phyloP scores from a whole-genome alignment of 35 echinoderm and acorn worm species.

The Acanthaster planci region DNA sequence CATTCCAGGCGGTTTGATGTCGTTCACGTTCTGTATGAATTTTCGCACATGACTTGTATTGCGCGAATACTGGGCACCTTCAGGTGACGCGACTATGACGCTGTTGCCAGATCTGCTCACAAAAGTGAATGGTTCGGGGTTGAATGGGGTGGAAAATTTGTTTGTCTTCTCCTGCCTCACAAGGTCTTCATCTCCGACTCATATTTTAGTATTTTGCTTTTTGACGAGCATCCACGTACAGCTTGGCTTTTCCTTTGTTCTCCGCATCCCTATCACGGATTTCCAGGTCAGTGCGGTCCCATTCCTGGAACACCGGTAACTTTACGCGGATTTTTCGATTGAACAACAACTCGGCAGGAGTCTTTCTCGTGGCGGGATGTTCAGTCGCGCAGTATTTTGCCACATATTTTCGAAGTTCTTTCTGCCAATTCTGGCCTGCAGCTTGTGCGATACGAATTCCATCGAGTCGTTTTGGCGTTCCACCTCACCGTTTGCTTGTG shows the following conservation, averaged over 20 bases:
- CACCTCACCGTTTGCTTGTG: neutral
- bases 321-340: neutral
- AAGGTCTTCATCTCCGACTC: too few species aligned
- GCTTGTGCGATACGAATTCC: neutral
- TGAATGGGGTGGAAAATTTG: neutral
- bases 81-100: neutral
- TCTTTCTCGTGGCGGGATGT: neutral
- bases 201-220: neutral
- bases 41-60: conserved; percentile 6
- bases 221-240: conserved; percentile 1
- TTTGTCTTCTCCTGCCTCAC: too few species aligned
- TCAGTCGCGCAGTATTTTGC: neutral
- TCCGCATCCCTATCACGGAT: conserved; percentile 1
- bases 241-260: neutral
- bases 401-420: neutral
- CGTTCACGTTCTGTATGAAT: neutral
- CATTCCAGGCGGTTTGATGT: neutral
- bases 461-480: conserved; percentile 15
- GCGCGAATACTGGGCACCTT: neutral
- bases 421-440: neutral
- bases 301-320: conserved; percentile 1
- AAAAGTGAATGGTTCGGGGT: neutral
- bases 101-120: neutral
- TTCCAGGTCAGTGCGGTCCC: neutral
- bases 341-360: neutral